Conservation (phyloP, 2,797 vertebrate genomes). For the Chrysolophus pictus region DNA sequence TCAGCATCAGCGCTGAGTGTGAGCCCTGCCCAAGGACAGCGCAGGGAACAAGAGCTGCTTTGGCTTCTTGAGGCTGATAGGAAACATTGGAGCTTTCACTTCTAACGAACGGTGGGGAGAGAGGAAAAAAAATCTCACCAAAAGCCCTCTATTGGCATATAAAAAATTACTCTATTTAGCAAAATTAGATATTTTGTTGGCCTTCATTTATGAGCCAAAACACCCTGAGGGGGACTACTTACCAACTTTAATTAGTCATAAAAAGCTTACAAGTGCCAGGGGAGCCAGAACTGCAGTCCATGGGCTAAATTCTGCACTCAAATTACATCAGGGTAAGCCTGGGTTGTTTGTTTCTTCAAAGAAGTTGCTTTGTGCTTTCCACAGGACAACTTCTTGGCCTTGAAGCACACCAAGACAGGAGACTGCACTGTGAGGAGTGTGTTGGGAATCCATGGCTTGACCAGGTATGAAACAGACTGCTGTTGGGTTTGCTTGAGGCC, state of each 20-base stretch:
- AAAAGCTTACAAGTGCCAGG: constrained; percentile 66
- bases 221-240: constrained; percentile 68
- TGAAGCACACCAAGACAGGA: background rate
- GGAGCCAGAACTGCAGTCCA: constrained; percentile 44
- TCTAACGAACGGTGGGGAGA: constrained; percentile 33
- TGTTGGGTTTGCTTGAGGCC: background rate
- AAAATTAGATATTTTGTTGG: constrained; percentile 72
- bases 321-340: background rate
- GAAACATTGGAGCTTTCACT: background rate
- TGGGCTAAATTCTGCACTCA: constrained; percentile 32
- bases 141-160: constrained; percentile 66
- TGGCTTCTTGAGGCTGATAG: background rate
- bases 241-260: constrained; percentile 71
- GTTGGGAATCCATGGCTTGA: background rate
- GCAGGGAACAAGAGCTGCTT: background rate
- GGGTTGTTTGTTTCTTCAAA: background rate
- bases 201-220: constrained; percentile 71
- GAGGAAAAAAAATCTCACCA: constrained; percentile 54
- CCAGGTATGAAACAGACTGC: background rate
- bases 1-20: background rate
- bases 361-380: background rate
- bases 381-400: background rate
- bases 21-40: no score
- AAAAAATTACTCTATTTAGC: constrained; percentile 70
- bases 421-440: background rate